phyloP scores from a whole-genome alignment of 2,797 vertebrate genomes.

The Cheirogaleus major region DNA sequence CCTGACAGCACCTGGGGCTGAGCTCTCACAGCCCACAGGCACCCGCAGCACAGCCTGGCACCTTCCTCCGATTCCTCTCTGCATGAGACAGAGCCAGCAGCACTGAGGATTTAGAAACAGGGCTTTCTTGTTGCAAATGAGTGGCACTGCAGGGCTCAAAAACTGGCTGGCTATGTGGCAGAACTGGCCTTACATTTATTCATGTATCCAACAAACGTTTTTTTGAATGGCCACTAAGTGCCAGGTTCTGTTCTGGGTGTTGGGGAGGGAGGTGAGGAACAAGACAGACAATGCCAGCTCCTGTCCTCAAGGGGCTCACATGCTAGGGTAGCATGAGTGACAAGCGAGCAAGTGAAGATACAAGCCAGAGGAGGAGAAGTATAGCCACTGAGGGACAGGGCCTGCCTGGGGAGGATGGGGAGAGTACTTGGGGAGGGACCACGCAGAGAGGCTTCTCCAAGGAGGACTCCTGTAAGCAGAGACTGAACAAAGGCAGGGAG shows the following conservation, averaged over 20 bases:
- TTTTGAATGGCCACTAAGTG: neutral
- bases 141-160: neutral
- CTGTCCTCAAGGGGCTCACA: neutral
- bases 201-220: neutral
- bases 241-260: neutral
- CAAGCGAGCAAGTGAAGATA: neutral
- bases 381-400: neutral
- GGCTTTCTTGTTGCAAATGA: neutral
- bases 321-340: neutral
- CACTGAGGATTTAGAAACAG: neutral
- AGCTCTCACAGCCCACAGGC: neutral
- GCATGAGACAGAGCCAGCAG: neutral
- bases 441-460: neutral
- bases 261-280: neutral
- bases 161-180: neutral
- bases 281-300: neutral
- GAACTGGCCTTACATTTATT: neutral
- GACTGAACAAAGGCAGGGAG: neutral
- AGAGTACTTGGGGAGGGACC: fast-evolving
- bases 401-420: fast-evolving
- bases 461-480: neutral
- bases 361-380: neutral
- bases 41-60: neutral
- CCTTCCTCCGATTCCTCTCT: neutral
- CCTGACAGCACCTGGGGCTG: neutral